phyloP scores from a whole-genome alignment of 2,113 vertebrate genomes.

The Bettongia penicillata region DNA sequence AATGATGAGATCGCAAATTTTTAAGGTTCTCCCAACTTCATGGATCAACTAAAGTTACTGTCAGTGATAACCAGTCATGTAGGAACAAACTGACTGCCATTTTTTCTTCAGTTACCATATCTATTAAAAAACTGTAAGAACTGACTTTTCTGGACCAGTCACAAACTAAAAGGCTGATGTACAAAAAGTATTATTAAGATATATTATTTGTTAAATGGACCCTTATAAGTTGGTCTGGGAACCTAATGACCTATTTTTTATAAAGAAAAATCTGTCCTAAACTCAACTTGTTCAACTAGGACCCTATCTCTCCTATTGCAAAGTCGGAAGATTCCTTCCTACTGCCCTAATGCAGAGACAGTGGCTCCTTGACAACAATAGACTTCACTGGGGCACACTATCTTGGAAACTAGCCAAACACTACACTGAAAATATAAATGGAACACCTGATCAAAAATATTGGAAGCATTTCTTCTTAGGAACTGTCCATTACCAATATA shows the following conservation, averaged over 20 bases:
- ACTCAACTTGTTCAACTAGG: not conserved
- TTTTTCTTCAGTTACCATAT: too few relatives aligned
- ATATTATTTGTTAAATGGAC: constrained; percentile 36
- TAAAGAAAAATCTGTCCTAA: not conserved
- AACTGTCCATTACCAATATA: not conserved
- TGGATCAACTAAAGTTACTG: not conserved
- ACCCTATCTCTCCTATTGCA: not conserved
- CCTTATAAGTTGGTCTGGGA: constrained; percentile 55
- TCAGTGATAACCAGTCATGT: not conserved
- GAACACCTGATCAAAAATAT: not conserved
- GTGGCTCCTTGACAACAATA: constrained; percentile 53
- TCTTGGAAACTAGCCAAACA: constrained; percentile 36
- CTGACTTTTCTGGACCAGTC: not conserved
- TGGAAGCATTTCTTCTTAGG: not conserved
- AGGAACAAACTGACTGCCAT: too few relatives aligned
- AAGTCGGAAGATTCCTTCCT: not conserved
- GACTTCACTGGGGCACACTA: constrained; percentile 66
- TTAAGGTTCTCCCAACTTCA: constrained; percentile 36
- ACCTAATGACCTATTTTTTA: constrained; percentile 59
- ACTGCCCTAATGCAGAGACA: not conserved
- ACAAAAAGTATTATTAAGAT: constrained; percentile 47
- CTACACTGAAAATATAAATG: not conserved
- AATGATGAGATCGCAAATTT: constrained; percentile 19
- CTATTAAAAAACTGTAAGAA: not conserved
- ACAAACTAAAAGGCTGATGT: constrained; percentile 23